Base-by-base conservation (phyloP, 2,797 vertebrate genomes). In the Pseudochaenichthys georgianus region DNA sequence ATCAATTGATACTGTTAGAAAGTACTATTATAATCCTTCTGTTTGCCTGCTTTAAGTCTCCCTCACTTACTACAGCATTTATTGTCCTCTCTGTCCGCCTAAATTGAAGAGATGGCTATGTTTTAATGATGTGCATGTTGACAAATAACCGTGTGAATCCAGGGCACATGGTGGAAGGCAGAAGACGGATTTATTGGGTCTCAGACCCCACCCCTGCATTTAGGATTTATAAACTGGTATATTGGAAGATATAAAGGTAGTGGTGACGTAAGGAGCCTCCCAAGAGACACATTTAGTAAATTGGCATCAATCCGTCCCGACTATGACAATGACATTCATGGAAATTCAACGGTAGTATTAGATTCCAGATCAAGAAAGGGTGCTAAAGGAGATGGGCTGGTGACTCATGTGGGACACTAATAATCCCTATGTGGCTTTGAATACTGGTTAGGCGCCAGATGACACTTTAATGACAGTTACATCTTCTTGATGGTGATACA, bases 241-340 rank as follows among this genome's bases (percentile, higher is more conserved):
- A 58, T 60, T 85, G 70, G 67, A 78, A 78, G 41, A 16, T 38
- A 62, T 62, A 54, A 58, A 65, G 64, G 65, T 42, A 42, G 48
- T 1, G 7, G 17, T 46, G 41, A 53, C 1, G 7, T 17, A 34
- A 34, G 58, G 50, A 74, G 75, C 50, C 59, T 83, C 73, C 42
- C n/a, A 5, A 63, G 73, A 71, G 78, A 85, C 77, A 68, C 69
- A 86, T 71, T 54, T 79, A 78, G 59, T 45, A 53, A 73, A 80
- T 48, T 62, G 72, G 63, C 74, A 80, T 86, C 81, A 75, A 76
- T 87, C 77, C 51, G 5, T 85, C 70, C 68, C 71, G 77, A 87
- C 89, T 75, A 87, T 88, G 77, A 88, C 78, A 88, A 87, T 86
- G 85, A 87, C 65, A 83, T 90, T 85, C 79, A 84, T 84, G 64